phyloP scores from a whole-genome alignment of 2,888 invertebrate species.

The Brachylomia viminalis region DNA sequence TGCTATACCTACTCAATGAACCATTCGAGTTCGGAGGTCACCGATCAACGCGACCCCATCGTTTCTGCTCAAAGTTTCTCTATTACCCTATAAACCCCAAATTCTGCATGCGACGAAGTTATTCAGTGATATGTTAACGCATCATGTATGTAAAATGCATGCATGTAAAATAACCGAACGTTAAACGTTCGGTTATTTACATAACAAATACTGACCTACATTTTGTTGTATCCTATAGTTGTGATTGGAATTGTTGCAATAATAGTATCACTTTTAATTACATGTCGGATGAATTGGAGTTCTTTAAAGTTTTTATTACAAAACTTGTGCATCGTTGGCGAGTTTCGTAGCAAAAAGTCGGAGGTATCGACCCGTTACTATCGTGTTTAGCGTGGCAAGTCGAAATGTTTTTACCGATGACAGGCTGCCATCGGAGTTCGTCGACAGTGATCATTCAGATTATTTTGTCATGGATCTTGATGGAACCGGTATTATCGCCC shows the following conservation, averaged over 20 bases:
- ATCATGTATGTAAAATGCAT: slow-evolving; percentile 20
- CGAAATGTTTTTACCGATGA: slow-evolving; percentile 76
- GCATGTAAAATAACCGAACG: too few relatives aligned
- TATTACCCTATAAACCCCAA: slow-evolving; percentile 79
- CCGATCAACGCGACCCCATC: slow-evolving; percentile 84
- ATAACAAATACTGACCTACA: slow-evolving; percentile 57
- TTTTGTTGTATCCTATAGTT: slow-evolving; percentile 18
- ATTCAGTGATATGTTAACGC: slow-evolving; percentile 47
- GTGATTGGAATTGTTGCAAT: slow-evolving; percentile 12
- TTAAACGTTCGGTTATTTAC: slow-evolving; percentile 46
- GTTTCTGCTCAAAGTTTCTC: slow-evolving; percentile 82
- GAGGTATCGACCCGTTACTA: slow-evolving; percentile 62
- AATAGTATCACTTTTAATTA: slow-evolving; percentile 34
- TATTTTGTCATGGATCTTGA: slow-evolving; percentile 84
- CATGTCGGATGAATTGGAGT: slow-evolving; percentile 9
- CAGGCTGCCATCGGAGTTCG: slow-evolving; percentile 77
- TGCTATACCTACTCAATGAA: slow-evolving; percentile 89
- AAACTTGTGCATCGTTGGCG: slow-evolving; percentile 30
- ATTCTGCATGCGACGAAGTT: slow-evolving; percentile 51
- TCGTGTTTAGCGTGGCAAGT: slow-evolving; percentile 63
- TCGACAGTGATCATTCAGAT: slow-evolving; percentile 81
- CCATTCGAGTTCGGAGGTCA: slow-evolving; percentile 89
- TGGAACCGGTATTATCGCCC: slow-evolving; percentile 78
- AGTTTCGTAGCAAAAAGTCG: slow-evolving; percentile 49
- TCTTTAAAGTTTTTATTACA: slow-evolving; percentile 6